Evolutionary conservation across 2,113 vertebrate genomes (phyloP).

Genomic region (Raja brachyura): DNA sequence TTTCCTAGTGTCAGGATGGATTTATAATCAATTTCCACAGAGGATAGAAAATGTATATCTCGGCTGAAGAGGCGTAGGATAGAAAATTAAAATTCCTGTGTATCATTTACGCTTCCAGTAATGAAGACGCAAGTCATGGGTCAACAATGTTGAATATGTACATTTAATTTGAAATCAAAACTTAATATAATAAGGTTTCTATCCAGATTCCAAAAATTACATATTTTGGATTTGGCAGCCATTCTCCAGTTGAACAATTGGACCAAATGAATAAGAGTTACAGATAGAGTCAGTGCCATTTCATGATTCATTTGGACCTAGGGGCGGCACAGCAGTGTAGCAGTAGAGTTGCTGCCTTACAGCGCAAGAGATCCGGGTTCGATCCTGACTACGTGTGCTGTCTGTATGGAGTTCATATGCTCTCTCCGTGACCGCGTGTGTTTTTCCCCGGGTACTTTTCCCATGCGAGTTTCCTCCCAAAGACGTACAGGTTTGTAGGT

Average conservation of each 20-base stretch:
- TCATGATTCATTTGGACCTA: not conserved
- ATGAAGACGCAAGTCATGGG: not conserved
- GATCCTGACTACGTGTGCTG: too few species aligned
- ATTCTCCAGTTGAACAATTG: not conserved
- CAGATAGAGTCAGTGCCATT: not conserved
- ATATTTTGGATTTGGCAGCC: not conserved
- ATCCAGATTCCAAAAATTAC: not conserved
- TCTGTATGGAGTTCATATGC: too few species aligned
- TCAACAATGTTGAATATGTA: not conserved
- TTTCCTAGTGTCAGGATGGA: not conserved
- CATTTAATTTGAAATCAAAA: not conserved
- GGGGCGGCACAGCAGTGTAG: too few species aligned
- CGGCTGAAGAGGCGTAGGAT: not conserved
- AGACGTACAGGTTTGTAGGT: too few species aligned
- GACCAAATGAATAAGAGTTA: not conserved
- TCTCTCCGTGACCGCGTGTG: too few species aligned
- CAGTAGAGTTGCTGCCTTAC: too few species aligned
- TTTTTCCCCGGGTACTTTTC: too few species aligned
- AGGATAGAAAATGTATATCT: conserved; percentile 6
- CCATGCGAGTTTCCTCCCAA: too few species aligned
- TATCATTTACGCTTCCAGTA: not conserved
- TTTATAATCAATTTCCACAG: conserved; percentile 23
- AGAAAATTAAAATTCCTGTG: conserved; percentile 2
- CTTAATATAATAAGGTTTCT: not conserved
- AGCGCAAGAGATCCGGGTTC: too few species aligned